Evolutionary conservation across 2,888 invertebrate genomes (phyloP).

Genomic region (Lithophane ornitopus): DNA sequence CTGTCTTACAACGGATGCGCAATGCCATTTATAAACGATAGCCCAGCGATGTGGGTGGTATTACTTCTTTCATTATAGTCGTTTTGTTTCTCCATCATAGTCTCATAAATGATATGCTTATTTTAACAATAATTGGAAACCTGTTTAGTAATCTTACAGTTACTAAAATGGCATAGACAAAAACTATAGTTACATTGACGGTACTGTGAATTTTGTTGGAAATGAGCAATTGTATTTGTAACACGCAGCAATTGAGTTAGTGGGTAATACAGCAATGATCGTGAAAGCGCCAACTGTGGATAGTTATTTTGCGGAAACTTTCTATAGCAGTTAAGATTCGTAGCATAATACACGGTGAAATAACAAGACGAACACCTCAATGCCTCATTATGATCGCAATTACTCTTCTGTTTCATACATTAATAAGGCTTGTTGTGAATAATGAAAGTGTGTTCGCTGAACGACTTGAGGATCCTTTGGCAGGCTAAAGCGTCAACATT

Average conservation of each 20-base stretch:
- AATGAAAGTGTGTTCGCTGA: constrained; percentile 33
- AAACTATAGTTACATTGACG: constrained; percentile 49
- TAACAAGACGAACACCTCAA: constrained; percentile 60
- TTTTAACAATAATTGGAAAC: constrained; percentile 6
- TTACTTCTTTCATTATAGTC: constrained; percentile 68
- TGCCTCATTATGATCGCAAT: constrained; percentile 62
- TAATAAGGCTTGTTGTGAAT: constrained; percentile 18
- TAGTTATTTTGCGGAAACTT: constrained; percentile 78
- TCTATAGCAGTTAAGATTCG: constrained; percentile 74
- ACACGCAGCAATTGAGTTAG: constrained; percentile 70
- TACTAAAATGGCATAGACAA: background rate
- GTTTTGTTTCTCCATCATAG: constrained; percentile 50
- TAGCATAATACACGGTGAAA: constrained; percentile 67
- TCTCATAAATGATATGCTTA: constrained; percentile 26
- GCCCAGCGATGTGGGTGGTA: constrained; percentile 83
- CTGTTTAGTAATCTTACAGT: background rate
- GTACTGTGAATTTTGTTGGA: constrained; percentile 62
- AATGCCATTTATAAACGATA: constrained; percentile 84
- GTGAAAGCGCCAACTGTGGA: constrained; percentile 77
- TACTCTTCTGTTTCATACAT: constrained; percentile 27
- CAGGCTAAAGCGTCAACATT: constrained; percentile 5
- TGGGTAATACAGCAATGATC: constrained; percentile 73
- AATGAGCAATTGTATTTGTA: constrained; percentile 67
- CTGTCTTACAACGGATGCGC: constrained; percentile 82
- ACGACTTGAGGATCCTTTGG: constrained; percentile 19